Conservation (phyloP, 2,113 vertebrate species). For the Apus apus region DNA sequence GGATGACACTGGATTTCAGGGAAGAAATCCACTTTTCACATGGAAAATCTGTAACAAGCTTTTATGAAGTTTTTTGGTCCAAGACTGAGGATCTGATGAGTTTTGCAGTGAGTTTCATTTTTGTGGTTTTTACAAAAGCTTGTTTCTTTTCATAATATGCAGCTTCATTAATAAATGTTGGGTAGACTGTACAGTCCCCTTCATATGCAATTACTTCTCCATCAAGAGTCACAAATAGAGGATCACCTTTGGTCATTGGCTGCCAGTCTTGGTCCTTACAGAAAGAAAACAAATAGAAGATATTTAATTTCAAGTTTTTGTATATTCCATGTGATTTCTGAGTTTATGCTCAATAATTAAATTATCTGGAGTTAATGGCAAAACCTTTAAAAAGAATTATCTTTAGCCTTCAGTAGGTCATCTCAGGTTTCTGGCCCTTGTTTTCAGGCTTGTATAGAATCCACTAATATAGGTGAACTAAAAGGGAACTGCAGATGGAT, state of each 20-base stretch:
- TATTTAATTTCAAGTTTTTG: neutral
- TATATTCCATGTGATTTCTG: neutral
- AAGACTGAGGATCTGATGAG: slow-evolving; percentile 66
- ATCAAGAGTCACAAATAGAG: slow-evolving; percentile 91
- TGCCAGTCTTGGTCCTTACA: slow-evolving; percentile 95
- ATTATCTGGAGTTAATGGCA: neutral
- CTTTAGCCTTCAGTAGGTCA: neutral
- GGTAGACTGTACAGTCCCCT: slow-evolving; percentile 84
- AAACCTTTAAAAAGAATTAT: neutral
- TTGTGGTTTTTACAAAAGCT: slow-evolving; percentile 89
- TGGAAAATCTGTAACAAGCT: neutral
- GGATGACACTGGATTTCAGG: neutral
- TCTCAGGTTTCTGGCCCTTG: neutral
- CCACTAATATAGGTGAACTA: neutral
- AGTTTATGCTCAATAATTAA: neutral
- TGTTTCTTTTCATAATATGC: slow-evolving; percentile 98
- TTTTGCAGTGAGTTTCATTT: slow-evolving; percentile 79
- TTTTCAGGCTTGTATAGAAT: neutral
- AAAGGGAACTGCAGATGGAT: neutral
- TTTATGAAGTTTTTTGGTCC: neutral
- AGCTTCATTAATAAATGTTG: slow-evolving; percentile 95
- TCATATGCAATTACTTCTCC: slow-evolving; percentile 84
- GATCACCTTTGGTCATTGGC: slow-evolving; percentile 88
- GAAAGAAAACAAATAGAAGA: slow-evolving; percentile 43
- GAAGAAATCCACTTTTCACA: neutral